phyloP scores from a whole-genome alignment of 2,797 vertebrate species.

The Falco rusticolus region DNA sequence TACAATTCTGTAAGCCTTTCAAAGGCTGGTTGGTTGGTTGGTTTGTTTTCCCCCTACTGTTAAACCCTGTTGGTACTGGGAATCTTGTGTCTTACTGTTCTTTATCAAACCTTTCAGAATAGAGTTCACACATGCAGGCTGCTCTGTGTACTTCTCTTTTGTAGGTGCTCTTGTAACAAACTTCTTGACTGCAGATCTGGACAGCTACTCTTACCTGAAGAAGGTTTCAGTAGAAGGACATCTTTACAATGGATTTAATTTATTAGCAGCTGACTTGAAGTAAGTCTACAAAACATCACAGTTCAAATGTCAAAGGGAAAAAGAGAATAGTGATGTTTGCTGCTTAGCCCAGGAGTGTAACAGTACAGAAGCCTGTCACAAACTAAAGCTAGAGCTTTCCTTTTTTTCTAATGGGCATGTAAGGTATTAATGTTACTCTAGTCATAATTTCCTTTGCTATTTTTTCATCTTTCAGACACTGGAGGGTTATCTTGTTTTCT shows the following conservation, averaged over 20 bases:
- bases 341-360: neutral
- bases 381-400: neutral
- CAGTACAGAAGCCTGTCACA: neutral
- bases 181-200: constrained; percentile 88
- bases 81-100: neutral
- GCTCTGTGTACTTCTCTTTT: neutral
- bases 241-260: constrained; percentile 97
- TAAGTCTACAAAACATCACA: constrained; percentile 72
- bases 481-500: neutral
- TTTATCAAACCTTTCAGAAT: neutral
- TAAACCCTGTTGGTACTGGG: neutral
- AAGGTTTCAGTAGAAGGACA: constrained; percentile 91
- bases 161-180: constrained; percentile 91
- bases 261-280: constrained; percentile 95
- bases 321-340: neutral
- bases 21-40: neutral
- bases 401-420: neutral
- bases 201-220: constrained; percentile 93
- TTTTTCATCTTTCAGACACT: neutral
- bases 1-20: neutral
- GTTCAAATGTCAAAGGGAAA: neutral
- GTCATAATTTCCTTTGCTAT: neutral
- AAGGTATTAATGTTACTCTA: neutral
- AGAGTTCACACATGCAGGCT: neutral
- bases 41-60: neutral